Evolutionary conservation across 23 tunicate genomes (phyloP), one percentile per base, ranked within the genome.

Genomic region (Clavelina lepadiformis): DNA sequence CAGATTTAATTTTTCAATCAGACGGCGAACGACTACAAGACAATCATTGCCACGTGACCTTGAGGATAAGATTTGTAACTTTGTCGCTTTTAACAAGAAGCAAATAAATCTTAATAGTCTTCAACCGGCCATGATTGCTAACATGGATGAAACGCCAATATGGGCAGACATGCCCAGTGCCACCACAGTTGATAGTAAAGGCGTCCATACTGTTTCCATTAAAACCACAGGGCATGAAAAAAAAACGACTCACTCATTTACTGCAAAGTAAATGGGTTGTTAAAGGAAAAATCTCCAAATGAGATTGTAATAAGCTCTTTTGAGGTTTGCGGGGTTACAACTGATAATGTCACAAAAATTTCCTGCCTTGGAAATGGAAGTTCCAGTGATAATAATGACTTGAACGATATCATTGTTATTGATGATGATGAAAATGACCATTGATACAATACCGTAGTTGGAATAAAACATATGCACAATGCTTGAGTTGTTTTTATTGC

Each of bases 111-210:
- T 23, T 5, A 13, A 49, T 7, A 51, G 28, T 22, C 49, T 68
- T 68, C 23, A 29, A 50, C 63, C 63, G 8, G 32, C 62, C 23
- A 68, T 49, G 63, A 68, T 68, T 68, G 63, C 35, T 13, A 65
- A 65, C 71, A 65, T 65, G 71, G 63, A 65, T 65, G 71, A 65
- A 58, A 71, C 70, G 6, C 33, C 78, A 45, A 61, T 71, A 5
- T 71, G 67, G 67, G 67, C 49, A 56, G 71, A 71, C 69, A 71
- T 71, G 76, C 76, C 76, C 28, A 57, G 69, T 33, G 50, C 46
- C 29, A 61, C 76, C 67, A 71, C 76, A 25, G 63, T 68, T 8
- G 35, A 68, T 51, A 56, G 49, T 5, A 51, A 18, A 23, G 74
- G 74, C 34, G 35, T 23, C n/a, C 62, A 56, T 18, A 51, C 74